Evolutionary conservation across 2,797 vertebrate genomes (phyloP), one percentile per base, ranked within the genome.

Genomic region (Chelonia mydas): DNA sequence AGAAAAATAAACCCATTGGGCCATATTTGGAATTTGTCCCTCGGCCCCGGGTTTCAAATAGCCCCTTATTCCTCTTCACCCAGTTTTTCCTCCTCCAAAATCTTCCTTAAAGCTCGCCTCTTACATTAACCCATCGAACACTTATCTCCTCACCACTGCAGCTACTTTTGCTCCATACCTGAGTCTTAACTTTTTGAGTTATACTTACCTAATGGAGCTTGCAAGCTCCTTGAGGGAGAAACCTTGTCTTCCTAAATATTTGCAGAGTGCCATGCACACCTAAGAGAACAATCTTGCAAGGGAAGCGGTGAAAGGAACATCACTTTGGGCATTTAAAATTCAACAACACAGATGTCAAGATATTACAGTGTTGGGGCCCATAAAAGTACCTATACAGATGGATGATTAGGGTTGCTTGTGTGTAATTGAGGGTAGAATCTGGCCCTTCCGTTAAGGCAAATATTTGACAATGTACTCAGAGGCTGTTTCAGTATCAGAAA

Each of bases 91-190:
- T 95, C 61, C 84, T 93, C 89, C 1, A 0, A 89, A 79, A 84
- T 91, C 94, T 86, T 93, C 87, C 88, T 92, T 95, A 94, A 78
- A 92, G 90, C 89, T 92, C 9, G 0, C 81, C 82, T 90, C 31
- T 88, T 90, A 68, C 96, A 95, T 94, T 94, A 97, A 41, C 96
- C 93, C 92, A 96, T 96, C 94, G 4, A 28, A 49, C 15, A 77
- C 25, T 31, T 93, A 93, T 96, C 94, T 96, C 82, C 72, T 68
- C 82, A 85, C 54, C 81, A 23, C 45, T 25, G 27, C 80, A 84
- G 68, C 80, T 82, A 21, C 16, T 94, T 65, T 94, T 95, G 93
- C 92, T 92, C 21, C 10, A 11, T 41, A 21, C 37, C n/a, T 72
- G 68, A 41, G 37, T 10, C 21, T 41, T 72, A 47, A 94, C 84